Evolutionary conservation across 92 coral and sea anemone genomes (phyloP).

Genomic region (Metridium senile): DNA sequence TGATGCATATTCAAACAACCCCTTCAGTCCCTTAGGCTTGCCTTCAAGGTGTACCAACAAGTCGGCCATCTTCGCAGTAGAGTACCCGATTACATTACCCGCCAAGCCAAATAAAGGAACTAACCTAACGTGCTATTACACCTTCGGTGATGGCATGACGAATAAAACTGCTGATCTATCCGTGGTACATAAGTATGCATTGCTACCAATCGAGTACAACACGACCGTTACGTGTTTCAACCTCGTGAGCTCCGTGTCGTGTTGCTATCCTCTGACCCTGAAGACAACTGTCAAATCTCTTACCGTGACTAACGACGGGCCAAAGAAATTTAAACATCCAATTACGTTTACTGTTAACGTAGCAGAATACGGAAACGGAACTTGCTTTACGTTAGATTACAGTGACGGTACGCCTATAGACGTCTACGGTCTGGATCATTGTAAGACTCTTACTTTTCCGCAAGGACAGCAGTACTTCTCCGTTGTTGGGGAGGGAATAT

Average conservation of each 20-base stretch:
- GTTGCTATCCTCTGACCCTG: constrained; percentile 6
- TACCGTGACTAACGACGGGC: constrained; percentile 52
- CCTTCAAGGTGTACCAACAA: constrained; percentile 53
- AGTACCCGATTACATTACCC: constrained; percentile 62
- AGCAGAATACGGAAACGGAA: constrained; percentile 59
- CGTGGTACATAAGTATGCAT: constrained; percentile 32
- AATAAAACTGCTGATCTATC: constrained; percentile 30
- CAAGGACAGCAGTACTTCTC: not conserved
- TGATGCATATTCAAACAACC: constrained; percentile 43
- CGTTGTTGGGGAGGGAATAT: not conserved
- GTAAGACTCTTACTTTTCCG: constrained; percentile 9
- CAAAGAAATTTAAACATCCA: constrained; percentile 48
- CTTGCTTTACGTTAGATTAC: constrained; percentile 67
- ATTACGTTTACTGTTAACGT: constrained; percentile 53
- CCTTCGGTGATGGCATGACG: constrained; percentile 38
- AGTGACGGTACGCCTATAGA: constrained; percentile 51
- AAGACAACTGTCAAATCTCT: constrained; percentile 49
- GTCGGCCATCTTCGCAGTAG: constrained; percentile 60
- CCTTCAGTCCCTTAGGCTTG: constrained; percentile 56
- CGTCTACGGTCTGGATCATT: constrained; percentile 57
- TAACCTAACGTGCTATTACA: constrained; percentile 63
- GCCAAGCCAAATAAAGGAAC: constrained; percentile 65
- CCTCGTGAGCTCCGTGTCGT: constrained; percentile 56
- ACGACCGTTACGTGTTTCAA: constrained; percentile 62
- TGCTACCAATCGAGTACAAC: constrained; percentile 3